These are phyloP conservation scores for Microctonus brassicae DNA, from an alignment of 2,888 invertebrate genomes.

Conservation along the genomic window DNA sequence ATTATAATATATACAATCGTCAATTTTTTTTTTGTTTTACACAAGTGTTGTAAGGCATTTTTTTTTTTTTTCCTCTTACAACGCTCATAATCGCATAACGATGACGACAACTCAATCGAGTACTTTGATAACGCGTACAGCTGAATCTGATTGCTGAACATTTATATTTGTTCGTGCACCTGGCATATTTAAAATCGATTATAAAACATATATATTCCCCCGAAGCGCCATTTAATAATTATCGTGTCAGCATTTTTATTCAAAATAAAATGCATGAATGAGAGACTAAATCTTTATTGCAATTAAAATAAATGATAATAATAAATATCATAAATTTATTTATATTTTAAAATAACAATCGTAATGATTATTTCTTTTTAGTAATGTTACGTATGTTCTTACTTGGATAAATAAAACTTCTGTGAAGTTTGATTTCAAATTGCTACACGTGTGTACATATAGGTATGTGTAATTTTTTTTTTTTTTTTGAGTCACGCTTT, in stretches of 20 bases:
- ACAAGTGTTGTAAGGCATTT: background rate
- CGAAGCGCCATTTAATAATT: background rate
- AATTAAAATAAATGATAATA: constrained; percentile 2
- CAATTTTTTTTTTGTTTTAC: constrained; percentile 6
- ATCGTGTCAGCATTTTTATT: constrained; percentile 29
- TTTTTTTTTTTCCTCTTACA: background rate
- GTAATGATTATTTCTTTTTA: background rate
- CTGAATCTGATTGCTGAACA: constrained; percentile 42
- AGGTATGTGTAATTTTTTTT: too few relatives aligned
- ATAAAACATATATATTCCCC: constrained; percentile 7
- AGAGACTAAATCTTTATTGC: background rate
- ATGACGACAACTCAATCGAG: constrained; percentile 34
- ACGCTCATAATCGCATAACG: constrained; percentile 31
- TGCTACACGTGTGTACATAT: background rate
- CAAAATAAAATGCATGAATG: background rate
- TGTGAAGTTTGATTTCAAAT: background rate
- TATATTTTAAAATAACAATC: background rate
- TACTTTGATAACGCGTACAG: constrained; percentile 45
- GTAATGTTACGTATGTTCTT: too few relatives aligned
- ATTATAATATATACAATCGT: background rate
- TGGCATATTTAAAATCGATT: constrained; percentile 41
- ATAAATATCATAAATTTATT: background rate
- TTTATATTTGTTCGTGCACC: constrained; percentile 44
- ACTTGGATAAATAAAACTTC: too few relatives aligned
- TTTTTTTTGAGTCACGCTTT: constrained; percentile 2